Evolutionary conservation across 2,797 vertebrate genomes (phyloP), one percentile per base, ranked within the genome.

Genomic region (Leontopithecus rosalia): DNA sequence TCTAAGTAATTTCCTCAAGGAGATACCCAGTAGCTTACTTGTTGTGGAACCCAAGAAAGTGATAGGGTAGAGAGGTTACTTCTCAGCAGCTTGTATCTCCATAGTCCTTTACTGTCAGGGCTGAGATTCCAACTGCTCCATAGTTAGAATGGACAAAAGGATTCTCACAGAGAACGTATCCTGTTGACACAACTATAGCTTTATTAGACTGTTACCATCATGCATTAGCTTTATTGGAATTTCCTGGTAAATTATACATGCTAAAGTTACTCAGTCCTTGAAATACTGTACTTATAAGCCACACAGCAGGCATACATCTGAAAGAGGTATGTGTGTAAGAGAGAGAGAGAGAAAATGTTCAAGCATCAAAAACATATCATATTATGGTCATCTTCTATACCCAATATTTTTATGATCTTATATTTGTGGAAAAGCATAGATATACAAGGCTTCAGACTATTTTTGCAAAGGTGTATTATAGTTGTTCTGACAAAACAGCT

Each of bases 391-490:
- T 80, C 41, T n/a, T 90, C 64, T 58, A 13, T 89, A 30, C 39
- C 36, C 43, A 75, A 2, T 2, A 33, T 55, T 72, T 30, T 88
- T 57, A 72, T 36, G 52, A 87, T 7, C 43, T 73, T 95, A 20
- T 46, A 28, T 72, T 36, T 36, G 17, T 93, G 86, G 33, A 75
- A 81, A 79, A 97, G 22, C 52, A 39, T 52, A 64, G 46, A 70
- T 46, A 55, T 41, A 61, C 33, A 88, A 77, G 58, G 33, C n/a
- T 96, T 89, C 33, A 86, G 72, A 82, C 88, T 95, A 4, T 95
- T 95, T 97, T 96, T 95, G 80, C 82, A 92, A 77, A 92, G 85
- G 33, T 2, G 0, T 91, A 15, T 95, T 97, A 39, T n/a, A 95
- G 46, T 91, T 97, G 72, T 57, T 97, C 84, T 96, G 64, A 83